Base-by-base conservation (phyloP, 2,113 vertebrate genomes). In the Hypocryptadius cinnamomeus region DNA sequence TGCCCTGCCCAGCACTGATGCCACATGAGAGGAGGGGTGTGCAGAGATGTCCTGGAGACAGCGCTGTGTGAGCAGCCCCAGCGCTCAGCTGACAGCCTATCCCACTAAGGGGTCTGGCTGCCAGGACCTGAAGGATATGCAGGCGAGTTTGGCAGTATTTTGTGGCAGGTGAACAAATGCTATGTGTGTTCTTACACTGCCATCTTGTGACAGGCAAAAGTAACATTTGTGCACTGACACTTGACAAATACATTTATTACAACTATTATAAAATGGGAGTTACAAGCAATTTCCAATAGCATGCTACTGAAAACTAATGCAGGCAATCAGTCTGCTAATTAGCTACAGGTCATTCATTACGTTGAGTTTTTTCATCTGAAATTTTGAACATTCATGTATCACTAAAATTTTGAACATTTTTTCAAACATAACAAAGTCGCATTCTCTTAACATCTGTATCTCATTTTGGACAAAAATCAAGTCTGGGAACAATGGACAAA, bases 61-160 rank as follows among this genome's bases (percentile, higher is more conserved):
- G 57, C 25, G 8, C 13, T 1, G 30, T 45, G 80, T 8, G 37
- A 60, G 15, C 60, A 81, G 45, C 33, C 54, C 53, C 78, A 37
- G 2, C 1, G 7, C 59, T 5, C 39, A 25, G 3, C 30, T 19
- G 13, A 2, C 56, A 35, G 27, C 0, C 0, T 1, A 24, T 11
- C 28, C 17, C 7, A 5, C 56, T 30, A 13, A 12, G 13, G 21
- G 64, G 2, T 18, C 11, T 28, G 25, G 4, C 17, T 16, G 50
- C 19, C 45, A 14, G 51, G 14, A 2, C 23, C 19, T n/a, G 68
- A 10, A 33, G 68, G 63, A 24, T 4, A 2, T 0, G 4, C 5
- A 11, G 33, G 18, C 1, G 27, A 11, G 5, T 33, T 35, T 15
- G 45, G 48, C 42, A 50, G 39, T 0, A 2, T 22, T 70, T 12